phyloP scores from a whole-genome alignment of 2,797 vertebrate genomes.

The Hafferia zeledoni region DNA sequence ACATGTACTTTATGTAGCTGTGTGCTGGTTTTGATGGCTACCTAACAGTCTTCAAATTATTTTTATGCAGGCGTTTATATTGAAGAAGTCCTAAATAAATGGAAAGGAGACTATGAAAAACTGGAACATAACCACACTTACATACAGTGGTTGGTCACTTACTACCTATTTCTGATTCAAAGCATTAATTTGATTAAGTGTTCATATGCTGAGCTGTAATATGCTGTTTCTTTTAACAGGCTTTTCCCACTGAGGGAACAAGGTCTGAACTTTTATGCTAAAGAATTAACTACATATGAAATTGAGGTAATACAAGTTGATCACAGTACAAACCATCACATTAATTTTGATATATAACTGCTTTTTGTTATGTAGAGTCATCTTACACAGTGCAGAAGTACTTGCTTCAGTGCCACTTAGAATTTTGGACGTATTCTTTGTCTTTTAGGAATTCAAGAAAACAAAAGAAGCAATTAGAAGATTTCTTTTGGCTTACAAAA shows the following conservation, averaged over 20 bases:
- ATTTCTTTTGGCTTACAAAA: slow-evolving; percentile 91
- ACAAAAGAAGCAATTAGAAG: slow-evolving; percentile 94
- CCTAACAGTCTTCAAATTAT: slow-evolving; percentile 47
- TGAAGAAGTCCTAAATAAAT: slow-evolving; percentile 95
- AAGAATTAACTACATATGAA: slow-evolving; percentile 98
- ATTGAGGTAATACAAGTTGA: slow-evolving; percentile 87
- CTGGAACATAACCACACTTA: slow-evolving; percentile 98
- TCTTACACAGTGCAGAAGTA: neutral
- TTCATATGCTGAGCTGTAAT: neutral
- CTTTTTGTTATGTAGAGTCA: neutral
- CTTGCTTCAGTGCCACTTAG: neutral
- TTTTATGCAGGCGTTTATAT: slow-evolving; percentile 89
- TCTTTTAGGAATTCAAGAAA: slow-evolving; percentile 93
- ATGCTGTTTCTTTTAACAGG: slow-evolving; percentile 76
- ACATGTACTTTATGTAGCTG: neutral
- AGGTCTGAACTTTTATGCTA: slow-evolving; percentile 98
- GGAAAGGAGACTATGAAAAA: slow-evolving; percentile 97
- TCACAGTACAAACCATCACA: neutral
- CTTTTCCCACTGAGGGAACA: slow-evolving; percentile 97
- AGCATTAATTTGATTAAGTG: slow-evolving; percentile 10
- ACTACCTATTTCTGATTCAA: slow-evolving; percentile 18
- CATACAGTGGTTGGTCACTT: slow-evolving; percentile 91
- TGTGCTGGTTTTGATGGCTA: neutral
- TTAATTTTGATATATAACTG: slow-evolving; percentile 4
- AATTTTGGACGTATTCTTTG: slow-evolving; percentile 23